Conservation (phyloP, 2,888 invertebrate genomes). For the Drosophila mimetica region DNA sequence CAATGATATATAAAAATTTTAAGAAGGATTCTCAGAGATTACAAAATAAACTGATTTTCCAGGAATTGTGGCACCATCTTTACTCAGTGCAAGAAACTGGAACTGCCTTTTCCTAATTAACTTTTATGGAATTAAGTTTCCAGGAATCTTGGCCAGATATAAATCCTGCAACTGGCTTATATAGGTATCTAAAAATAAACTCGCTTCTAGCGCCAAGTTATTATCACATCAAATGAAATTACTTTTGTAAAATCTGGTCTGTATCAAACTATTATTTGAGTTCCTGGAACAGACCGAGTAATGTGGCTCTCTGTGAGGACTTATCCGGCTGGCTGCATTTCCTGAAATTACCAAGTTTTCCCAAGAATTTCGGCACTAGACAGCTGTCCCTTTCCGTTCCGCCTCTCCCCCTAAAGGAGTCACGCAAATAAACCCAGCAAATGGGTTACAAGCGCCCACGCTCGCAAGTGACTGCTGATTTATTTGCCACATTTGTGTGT, state of each 20-base stretch:
- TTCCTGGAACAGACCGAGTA: conserved; percentile 1
- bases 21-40: not conserved
- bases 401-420: conserved; percentile 5
- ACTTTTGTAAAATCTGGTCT: not conserved
- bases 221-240: not conserved
- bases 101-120: not conserved
- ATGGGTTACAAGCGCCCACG: conserved; percentile 39
- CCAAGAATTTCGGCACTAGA: conserved; percentile 15
- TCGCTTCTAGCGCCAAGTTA: not conserved
- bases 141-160: not conserved
- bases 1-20: too few relatives aligned
- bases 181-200: not conserved
- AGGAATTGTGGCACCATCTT: not conserved
- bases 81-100: not conserved
- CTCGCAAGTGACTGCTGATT: conserved; percentile 45
- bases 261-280: not conserved
- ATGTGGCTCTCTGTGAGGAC: too few relatives aligned
- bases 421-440: conserved; percentile 49
- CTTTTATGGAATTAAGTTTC: not conserved
- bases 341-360: conserved; percentile 24
- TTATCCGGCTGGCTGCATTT: conserved; percentile 14
- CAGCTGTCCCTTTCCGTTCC: conserved; percentile 15
- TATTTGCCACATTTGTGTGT: conserved; percentile 50
- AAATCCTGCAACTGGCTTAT: not conserved
- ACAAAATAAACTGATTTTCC: not conserved